Base-by-base conservation (phyloP, 2,797 vertebrate genomes). In the Eremophila alpestris region DNA sequence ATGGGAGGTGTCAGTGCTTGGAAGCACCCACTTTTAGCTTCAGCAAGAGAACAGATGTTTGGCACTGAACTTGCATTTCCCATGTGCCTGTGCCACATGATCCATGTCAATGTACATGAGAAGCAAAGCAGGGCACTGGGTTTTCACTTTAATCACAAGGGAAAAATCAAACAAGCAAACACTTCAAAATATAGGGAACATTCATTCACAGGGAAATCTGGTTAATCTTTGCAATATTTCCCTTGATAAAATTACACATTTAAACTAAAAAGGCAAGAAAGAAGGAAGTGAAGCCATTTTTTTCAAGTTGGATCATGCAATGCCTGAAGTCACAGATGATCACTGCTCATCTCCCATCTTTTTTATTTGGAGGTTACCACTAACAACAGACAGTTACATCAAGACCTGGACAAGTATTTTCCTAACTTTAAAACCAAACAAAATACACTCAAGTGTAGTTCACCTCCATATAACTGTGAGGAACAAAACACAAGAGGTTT, bases 331-430 rank as follows among this genome's bases (percentile, higher is more conserved):
- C 83, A 74, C 65, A 91, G 62, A 59, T 79, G 23, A 70, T 76
- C 81, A 70, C 10, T 56, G 27, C 38, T 59, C 17, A 2, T 38
- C 38, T 79, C 32, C 56, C 43, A 45, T 30, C 9, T 48, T 82
- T 69, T 90, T 60, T 52, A 58, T 89, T 91, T 92, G 64, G 64
- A 56, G 40, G 76, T 86, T 89, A 78, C 41, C 60, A 71, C 63
- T 91, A 63, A 91, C 79, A 74, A 89, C 79, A 80, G 86, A 38
- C 56, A 74, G 54, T 75, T 83, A 80, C 78, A 91, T 41, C 60
- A 60, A 88, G 54, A 81, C 34, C 54, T 67, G 45, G 41, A 22
- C 23, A 89, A 83, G 27, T 41, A 34, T 24, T 91, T 83, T 88
- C 56, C 79, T 71, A 43, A 52, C 60, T 62, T 87, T 12, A 58